Evolutionary conservation across 2,888 invertebrate species (phyloP).

Genomic region (Polymixis flavicincta): DNA sequence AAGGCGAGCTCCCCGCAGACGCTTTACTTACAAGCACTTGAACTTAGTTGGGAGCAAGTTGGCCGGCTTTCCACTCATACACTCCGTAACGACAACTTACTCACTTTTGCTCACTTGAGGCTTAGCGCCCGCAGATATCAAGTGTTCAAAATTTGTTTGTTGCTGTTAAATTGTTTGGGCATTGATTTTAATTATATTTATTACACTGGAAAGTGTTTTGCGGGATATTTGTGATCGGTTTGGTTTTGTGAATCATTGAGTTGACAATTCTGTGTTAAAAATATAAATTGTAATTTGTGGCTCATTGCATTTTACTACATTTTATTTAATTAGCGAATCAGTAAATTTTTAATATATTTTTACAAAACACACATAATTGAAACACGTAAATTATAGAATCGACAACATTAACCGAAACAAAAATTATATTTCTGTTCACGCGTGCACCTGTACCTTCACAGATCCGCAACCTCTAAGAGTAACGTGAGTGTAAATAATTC

Average conservation of each 20-base stretch:
- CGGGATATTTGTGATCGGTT: not conserved
- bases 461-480: slow-evolving; percentile 68
- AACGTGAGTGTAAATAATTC: slow-evolving; percentile 88
- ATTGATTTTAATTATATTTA: slow-evolving; percentile 51
- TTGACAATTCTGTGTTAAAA: not conserved
- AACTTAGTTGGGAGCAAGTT: slow-evolving; percentile 83
- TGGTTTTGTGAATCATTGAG: not conserved
- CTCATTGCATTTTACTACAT: not conserved
- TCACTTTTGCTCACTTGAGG: slow-evolving; percentile 79
- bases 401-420: slow-evolving; percentile 58
- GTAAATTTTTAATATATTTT: not conserved
- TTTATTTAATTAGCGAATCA: not conserved
- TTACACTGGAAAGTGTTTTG: not conserved
- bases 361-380: not conserved
- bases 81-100: slow-evolving; percentile 82
- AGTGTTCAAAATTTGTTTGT: slow-evolving; percentile 63
- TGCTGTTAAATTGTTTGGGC: slow-evolving; percentile 59
- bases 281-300: not conserved
- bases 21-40: slow-evolving; percentile 82
- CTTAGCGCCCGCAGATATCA: slow-evolving; percentile 69
- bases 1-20: slow-evolving; percentile 81
- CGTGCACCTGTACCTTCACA: slow-evolving; percentile 67
- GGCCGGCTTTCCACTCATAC: slow-evolving; percentile 80
- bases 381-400: slow-evolving; percentile 11
- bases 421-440: slow-evolving; percentile 72